A percentile compares a stretch with the other conserved stretches of the same genome.
Conservation (phyloP, 2,888 invertebrate species). For the Acrobasis consociella region DNA sequence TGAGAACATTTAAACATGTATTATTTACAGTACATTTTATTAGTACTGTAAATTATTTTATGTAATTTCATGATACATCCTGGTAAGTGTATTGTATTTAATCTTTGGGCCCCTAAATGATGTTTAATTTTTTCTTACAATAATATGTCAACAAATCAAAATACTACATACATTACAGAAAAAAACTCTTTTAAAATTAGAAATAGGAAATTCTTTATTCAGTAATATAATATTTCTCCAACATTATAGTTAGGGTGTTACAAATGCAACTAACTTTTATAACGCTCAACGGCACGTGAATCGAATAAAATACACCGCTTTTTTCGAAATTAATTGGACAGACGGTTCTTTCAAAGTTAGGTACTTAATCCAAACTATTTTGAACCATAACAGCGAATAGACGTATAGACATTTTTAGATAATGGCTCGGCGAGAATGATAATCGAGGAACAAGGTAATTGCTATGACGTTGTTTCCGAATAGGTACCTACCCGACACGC, state of each 20-base stretch:
- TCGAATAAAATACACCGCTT: conserved; percentile 26
- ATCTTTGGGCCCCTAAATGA: too few relatives aligned
- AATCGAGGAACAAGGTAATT: conserved; percentile 66
- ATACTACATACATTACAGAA: too few relatives aligned
- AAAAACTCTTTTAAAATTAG: too few relatives aligned
- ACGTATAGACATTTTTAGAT: conserved; percentile 39
- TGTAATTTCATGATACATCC: too few relatives aligned
- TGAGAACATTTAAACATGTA: background rate
- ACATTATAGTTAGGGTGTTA: background rate
- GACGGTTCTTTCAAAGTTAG: conserved; percentile 27
- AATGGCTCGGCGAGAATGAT: conserved; percentile 55
- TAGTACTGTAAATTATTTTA: background rate
- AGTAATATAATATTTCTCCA: background rate
- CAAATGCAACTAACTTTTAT: background rate
- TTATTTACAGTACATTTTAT: background rate
- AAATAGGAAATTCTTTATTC: background rate
- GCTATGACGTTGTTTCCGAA: conserved; percentile 56
- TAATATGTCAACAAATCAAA: too few relatives aligned
- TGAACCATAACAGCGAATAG: conserved; percentile 36
- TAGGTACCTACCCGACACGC: conserved; percentile 65
- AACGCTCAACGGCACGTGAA: conserved; percentile 21
- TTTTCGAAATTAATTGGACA: conserved; percentile 28
- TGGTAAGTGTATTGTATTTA: too few relatives aligned
- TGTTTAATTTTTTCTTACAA: too few relatives aligned
- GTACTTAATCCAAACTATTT: conserved; percentile 22